Conservation (phyloP, 1,140 invertebrate species). For the Aphelenchoides avenae region DNA sequence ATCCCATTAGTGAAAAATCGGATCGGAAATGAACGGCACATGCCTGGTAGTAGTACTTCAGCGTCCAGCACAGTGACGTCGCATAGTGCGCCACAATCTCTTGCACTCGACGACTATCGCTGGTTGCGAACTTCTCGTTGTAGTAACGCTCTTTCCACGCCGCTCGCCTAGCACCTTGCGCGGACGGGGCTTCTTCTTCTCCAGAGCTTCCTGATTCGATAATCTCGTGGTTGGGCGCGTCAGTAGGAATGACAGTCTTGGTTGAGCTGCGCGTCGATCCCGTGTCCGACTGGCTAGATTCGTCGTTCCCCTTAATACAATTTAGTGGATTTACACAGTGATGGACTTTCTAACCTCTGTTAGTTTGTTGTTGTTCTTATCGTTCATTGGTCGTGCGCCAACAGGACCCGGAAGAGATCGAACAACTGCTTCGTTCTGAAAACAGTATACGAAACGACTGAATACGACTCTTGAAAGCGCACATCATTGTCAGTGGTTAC, state of each 20-base stretch:
- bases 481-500: constrained; percentile 42
- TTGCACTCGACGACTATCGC: too few species aligned
- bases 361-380: too few species aligned
- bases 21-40: constrained; percentile 4
- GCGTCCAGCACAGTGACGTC: constrained; percentile 90
- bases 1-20: constrained; percentile 41
- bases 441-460: too few species aligned
- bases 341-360: too few species aligned
- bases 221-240: too few species aligned
- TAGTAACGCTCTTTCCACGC: constrained; percentile 97
- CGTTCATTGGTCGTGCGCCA: too few species aligned
- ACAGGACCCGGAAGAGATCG: too few species aligned
- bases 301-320: too few species aligned
- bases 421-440: too few species aligned
- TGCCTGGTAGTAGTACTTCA: constrained; percentile 92
- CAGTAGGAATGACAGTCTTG: constrained; percentile 61
- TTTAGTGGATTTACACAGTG: not conserved
- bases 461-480: too few species aligned
- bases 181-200: constrained; percentile 78
- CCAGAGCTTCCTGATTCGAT: too few species aligned
- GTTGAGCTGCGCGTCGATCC: constrained; percentile 10
- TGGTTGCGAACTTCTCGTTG: constrained; percentile 93
- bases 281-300: not conserved
- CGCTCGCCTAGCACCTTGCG: constrained; percentile 91
- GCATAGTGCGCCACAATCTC: constrained; percentile 80